Evolutionary conservation across 2,888 invertebrate species (phyloP).

Genomic region (Spisula solida): DNA sequence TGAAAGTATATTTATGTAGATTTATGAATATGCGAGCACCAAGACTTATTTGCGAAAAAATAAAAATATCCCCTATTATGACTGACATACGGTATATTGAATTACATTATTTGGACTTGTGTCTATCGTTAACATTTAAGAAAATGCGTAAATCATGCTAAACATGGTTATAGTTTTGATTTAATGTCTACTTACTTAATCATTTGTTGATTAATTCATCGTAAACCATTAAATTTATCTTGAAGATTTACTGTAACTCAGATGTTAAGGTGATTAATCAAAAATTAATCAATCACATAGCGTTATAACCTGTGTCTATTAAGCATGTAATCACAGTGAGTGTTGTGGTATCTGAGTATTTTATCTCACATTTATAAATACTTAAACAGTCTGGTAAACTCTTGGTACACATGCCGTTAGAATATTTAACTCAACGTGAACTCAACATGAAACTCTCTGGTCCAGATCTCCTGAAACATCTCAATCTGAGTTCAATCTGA

Average conservation of each 20-base stretch:
- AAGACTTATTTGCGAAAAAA: no score
- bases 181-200: not conserved
- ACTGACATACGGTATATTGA: no score
- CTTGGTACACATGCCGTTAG: no score
- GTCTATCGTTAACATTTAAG: not conserved
- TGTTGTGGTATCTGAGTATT: not conserved
- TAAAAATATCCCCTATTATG: no score
- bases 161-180: not conserved
- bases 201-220: not conserved
- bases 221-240: slow-evolving; percentile 12
- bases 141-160: not conserved
- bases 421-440: no score
- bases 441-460: no score
- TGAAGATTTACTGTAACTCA: not conserved
- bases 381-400: no score
- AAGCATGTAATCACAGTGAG: not conserved
- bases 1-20: no score
- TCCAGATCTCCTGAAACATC: no score
- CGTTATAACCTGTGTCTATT: not conserved
- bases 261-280: slow-evolving; percentile 1
- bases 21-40: no score
- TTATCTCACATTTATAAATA: not conserved
- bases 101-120: not conserved
- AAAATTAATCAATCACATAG: not conserved
- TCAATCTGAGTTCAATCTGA: no score